Evolutionary conservation across 2,888 invertebrate genomes (phyloP).

Genomic region (Platerodrilus igneus): DNA sequence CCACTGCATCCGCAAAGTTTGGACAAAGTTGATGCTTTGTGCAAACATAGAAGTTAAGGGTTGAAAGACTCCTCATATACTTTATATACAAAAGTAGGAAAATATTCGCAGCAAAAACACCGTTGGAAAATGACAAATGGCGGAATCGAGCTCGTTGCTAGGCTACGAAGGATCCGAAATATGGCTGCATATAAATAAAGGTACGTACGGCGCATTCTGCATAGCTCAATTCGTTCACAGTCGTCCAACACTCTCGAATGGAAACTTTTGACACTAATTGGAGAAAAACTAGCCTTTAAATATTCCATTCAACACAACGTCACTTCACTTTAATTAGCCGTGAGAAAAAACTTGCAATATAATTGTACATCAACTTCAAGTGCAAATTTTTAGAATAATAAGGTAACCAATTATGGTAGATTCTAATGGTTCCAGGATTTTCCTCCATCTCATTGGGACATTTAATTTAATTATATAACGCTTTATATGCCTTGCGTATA

Average conservation of each 20-base stretch:
- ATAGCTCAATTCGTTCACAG: slow-evolving; percentile 36
- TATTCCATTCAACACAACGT: neutral
- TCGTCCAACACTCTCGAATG: slow-evolving; percentile 27
- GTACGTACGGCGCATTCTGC: slow-evolving; percentile 38
- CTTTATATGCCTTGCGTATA: slow-evolving; percentile 33
- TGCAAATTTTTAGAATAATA: slow-evolving; percentile 15
- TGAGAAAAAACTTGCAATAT: neutral
- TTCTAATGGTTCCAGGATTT: slow-evolving; percentile 14
- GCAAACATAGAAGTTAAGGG: slow-evolving; percentile 23
- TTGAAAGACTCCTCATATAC: slow-evolving; percentile 32
- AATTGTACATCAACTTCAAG: slow-evolving; percentile 4
- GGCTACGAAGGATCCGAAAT: slow-evolving; percentile 39
- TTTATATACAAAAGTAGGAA: slow-evolving; percentile 40
- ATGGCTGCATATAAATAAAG: slow-evolving; percentile 46
- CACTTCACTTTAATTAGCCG: neutral
- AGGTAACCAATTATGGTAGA: slow-evolving; percentile 13
- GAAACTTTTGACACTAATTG: neutral
- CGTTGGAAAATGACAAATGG: slow-evolving; percentile 45
- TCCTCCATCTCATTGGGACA: slow-evolving; percentile 11
- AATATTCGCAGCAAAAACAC: slow-evolving; percentile 41
- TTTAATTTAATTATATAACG: slow-evolving; percentile 13
- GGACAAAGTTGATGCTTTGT: slow-evolving; percentile 29
- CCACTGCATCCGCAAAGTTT: too few species aligned
- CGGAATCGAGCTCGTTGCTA: slow-evolving; percentile 42
- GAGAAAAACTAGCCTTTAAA: too few species aligned